A percentile compares a stretch with the other conserved stretches of the same genome.
phyloP scores from a whole-genome alignment of 2,888 invertebrate genomes.

The Drosophila histrio region DNA sequence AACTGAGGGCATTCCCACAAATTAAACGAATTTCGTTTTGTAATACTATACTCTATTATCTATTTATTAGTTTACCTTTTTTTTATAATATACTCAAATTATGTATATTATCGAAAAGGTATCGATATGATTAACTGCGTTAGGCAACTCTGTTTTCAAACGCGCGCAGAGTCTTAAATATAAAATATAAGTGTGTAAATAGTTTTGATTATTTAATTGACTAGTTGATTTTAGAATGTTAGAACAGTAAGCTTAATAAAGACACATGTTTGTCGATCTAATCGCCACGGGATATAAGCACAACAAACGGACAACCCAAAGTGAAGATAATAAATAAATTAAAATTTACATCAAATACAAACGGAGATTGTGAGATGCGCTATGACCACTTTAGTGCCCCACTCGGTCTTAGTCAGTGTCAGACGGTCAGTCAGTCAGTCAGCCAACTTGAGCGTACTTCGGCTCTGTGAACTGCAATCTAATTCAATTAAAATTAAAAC shows the following conservation, averaged over 20 bases:
- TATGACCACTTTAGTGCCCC: conserved; percentile 1
- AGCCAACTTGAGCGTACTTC: conserved; percentile 35
- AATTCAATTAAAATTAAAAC: conserved; percentile 77
- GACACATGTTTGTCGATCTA: conserved; percentile 40
- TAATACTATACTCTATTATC: too few species aligned
- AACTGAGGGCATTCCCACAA: not conserved
- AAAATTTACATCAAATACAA: conserved; percentile 38
- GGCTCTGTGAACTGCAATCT: conserved; percentile 57
- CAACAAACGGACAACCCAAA: conserved; percentile 36
- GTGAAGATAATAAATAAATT: conserved; percentile 65
- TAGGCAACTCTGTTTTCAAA: not conserved
- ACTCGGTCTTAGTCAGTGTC: conserved; percentile 56
- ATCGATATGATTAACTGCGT: not conserved
- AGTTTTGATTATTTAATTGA: conserved; percentile 8
- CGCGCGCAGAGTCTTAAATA: conserved; percentile 16
- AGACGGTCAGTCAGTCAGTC: conserved; percentile 56
- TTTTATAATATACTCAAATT: too few species aligned
- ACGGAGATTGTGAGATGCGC: conserved; percentile 3
- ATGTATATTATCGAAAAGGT: not conserved
- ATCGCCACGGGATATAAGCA: conserved; percentile 52
- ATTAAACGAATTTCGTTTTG: too few species aligned
- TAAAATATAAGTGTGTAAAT: not conserved
- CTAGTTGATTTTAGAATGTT: conserved; percentile 21
- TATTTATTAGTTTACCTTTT: too few species aligned
- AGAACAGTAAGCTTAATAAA: not conserved